These are phyloP conservation scores for Enoplolaimus lenunculus DNA, from an alignment of 2,888 invertebrate species.

Conservation along the genomic window DNA sequence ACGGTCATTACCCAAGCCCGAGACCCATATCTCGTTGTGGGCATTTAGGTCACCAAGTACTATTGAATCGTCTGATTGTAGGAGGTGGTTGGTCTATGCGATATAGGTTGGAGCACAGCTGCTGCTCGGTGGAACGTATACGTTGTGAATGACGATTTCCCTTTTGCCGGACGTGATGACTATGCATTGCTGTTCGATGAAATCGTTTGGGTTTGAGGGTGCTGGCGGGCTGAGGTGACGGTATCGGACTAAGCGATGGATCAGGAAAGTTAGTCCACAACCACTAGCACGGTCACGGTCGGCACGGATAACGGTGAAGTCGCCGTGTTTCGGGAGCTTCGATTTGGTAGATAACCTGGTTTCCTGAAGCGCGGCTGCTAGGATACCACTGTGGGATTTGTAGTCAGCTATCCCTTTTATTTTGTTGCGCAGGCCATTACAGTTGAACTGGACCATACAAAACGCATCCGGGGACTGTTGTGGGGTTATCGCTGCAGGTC, in stretches of 20 bases:
- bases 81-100: neutral
- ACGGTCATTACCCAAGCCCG: neutral
- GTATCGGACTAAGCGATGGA: neutral
- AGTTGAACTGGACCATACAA: neutral
- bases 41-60: neutral
- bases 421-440: slow-evolving; percentile 3
- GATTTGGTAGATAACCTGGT: neutral
- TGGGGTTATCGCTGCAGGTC: too few species aligned
- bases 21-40: neutral
- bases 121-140: too few species aligned
- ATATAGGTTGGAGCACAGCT: too few species aligned
- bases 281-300: neutral
- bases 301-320: neutral
- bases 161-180: neutral
- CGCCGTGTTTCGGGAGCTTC: neutral
- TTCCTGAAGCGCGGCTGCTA: neutral
- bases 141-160: too few species aligned
- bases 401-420: neutral
- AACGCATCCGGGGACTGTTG: too few species aligned
- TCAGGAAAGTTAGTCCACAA: neutral
- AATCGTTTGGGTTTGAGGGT: neutral
- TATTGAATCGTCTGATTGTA: neutral
- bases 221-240: neutral
- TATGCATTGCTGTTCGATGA: neutral
- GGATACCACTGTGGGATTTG: neutral